phyloP scores from a whole-genome alignment of 2,797 vertebrate species.

The Decapterus maruadsi region DNA sequence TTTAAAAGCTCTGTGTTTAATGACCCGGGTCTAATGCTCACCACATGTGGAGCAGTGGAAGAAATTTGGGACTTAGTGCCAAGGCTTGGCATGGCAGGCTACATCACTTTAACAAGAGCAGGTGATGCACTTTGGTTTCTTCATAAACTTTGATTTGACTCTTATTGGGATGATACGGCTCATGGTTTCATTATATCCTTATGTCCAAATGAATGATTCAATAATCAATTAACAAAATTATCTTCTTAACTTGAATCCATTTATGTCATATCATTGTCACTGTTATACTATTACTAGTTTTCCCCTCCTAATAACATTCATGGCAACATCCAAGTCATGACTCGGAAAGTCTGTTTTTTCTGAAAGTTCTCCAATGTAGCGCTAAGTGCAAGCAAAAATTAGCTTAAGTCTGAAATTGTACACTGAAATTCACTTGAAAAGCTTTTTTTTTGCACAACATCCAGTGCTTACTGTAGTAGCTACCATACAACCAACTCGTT shows the following conservation, averaged over 20 bases:
- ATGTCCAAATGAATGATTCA: neutral
- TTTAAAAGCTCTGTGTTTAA: slow-evolving; percentile 63
- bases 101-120: slow-evolving; percentile 17
- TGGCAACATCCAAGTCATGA: too few species aligned
- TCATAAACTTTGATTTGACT: neutral
- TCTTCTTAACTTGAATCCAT: neutral
- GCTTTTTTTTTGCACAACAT: too few species aligned
- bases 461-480: too few species aligned
- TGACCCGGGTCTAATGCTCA: slow-evolving; percentile 68
- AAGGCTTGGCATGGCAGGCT: slow-evolving; percentile 1
- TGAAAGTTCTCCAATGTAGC: too few species aligned
- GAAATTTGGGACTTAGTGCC: slow-evolving; percentile 28
- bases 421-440: too few species aligned
- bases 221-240: neutral
- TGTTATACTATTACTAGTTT: too few species aligned
- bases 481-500: too few species aligned
- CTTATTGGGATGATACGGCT: neutral
- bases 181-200: neutral
- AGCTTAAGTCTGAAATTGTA: too few species aligned
- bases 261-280: too few species aligned
- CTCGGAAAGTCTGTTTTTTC: too few species aligned
- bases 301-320: too few species aligned
- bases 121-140: neutral
- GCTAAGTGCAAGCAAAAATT: too few species aligned
- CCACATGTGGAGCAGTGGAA: slow-evolving; percentile 61